Conservation (phyloP, 2,113 vertebrate species). For the Cyanocitta stelleri region DNA sequence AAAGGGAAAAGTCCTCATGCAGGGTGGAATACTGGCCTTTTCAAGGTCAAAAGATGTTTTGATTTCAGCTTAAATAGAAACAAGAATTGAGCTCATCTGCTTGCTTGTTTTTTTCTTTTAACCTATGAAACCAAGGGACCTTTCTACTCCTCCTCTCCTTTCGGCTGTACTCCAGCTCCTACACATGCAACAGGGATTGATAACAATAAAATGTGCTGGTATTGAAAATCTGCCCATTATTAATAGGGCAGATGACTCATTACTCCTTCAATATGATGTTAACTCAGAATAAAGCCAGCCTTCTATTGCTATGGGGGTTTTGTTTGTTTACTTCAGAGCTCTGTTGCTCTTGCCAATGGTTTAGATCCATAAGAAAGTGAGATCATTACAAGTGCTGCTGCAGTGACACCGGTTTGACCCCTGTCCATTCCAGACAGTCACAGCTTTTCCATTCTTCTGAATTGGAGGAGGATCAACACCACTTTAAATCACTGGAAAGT, state of each 20-base stretch:
- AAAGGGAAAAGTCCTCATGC: not conserved
- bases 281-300: not conserved
- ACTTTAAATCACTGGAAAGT: not conserved
- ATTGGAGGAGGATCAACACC: not conserved
- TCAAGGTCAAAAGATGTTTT: not conserved
- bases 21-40: not conserved
- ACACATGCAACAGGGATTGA: not conserved
- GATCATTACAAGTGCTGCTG: not conserved
- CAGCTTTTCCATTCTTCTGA: slow-evolving; percentile 23
- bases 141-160: not conserved
- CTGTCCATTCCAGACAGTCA: not conserved
- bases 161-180: slow-evolving; percentile 8
- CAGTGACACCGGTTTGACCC: not conserved
- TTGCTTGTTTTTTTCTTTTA: not conserved
- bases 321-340: slow-evolving; percentile 32
- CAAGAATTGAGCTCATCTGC: not conserved
- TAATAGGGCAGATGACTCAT: slow-evolving; percentile 34
- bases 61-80: not conserved
- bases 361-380: slow-evolving; percentile 14
- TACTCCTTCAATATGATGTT: not conserved
- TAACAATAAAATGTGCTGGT: slow-evolving; percentile 6
- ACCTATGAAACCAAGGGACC: not conserved
- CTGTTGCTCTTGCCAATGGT: slow-evolving; percentile 6
- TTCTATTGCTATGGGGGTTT: slow-evolving; percentile 13
- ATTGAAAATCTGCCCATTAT: slow-evolving; percentile 44